phyloP scores from a whole-genome alignment of 2,113 vertebrate species.

The Crotalus horridus region DNA sequence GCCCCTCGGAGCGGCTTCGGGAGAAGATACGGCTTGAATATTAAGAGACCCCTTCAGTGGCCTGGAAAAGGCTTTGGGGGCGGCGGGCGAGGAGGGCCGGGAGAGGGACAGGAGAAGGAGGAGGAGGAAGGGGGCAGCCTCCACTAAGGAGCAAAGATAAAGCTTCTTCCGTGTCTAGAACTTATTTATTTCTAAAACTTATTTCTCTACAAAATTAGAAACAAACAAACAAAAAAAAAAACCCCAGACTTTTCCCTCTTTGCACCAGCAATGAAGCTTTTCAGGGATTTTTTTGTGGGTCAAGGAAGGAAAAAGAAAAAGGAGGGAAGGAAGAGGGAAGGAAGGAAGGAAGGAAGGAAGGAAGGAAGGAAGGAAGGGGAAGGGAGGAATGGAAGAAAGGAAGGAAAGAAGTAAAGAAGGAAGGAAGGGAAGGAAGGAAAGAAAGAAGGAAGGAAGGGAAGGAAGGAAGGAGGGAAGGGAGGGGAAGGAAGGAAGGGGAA shows the following conservation, averaged over 20 bases:
- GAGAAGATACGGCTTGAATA: conserved; percentile 79
- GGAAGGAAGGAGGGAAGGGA: too few species aligned
- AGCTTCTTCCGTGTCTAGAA: too few species aligned
- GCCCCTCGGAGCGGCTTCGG: conserved; percentile 77
- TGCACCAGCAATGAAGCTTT: not conserved
- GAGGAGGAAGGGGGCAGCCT: not conserved
- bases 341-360: too few species aligned
- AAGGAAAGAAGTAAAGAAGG: too few species aligned
- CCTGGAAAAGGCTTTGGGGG: conserved; percentile 36
- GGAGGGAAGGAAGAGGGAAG: too few species aligned
- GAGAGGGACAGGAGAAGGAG: not conserved
- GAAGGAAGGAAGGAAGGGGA: too few species aligned
- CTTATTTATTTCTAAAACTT: not conserved
- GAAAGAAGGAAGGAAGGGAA: too few species aligned
- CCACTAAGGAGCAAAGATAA: too few species aligned
- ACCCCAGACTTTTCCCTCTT: not conserved
- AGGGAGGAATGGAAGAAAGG: too few species aligned
- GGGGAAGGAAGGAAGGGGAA: too few species aligned
- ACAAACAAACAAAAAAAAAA: not conserved
- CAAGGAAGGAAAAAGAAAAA: too few species aligned
- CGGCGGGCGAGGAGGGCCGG: not conserved
- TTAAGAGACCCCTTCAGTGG: conserved; percentile 66
- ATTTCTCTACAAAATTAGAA: not conserved
- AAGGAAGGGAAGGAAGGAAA: too few species aligned
- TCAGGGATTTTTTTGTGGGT: accelerated